Evolutionary conservation across 1,140 invertebrate species (phyloP).

Genomic region (Cydia strobilella): DNA sequence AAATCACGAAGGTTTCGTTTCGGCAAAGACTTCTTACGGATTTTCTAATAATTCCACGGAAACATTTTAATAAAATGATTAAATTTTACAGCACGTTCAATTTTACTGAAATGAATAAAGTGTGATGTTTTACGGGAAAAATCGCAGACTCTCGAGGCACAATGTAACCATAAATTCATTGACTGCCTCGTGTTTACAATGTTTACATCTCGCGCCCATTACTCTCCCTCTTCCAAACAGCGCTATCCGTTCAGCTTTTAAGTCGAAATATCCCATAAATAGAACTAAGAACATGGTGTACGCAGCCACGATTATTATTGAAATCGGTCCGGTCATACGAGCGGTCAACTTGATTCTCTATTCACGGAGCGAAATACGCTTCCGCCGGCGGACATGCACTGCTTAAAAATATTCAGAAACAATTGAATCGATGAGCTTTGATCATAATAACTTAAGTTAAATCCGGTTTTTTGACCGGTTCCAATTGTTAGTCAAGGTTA

Average conservation of each 20-base stretch:
- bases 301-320: slow-evolving; percentile 7
- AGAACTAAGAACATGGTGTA: slow-evolving; percentile 21
- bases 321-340: slow-evolving; percentile 34
- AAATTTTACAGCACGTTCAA: background rate
- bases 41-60: too few relatives aligned
- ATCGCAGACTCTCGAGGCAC: slow-evolving; percentile 17
- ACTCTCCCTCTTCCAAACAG: slow-evolving; percentile 25
- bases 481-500: slow-evolving; percentile 21
- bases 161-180: slow-evolving; percentile 32
- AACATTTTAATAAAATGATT: too few relatives aligned
- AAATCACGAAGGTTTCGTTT: too few relatives aligned
- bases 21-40: too few relatives aligned
- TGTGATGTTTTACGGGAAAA: slow-evolving; percentile 6
- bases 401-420: slow-evolving; percentile 53
- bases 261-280: slow-evolving; percentile 29
- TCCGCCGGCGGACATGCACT: slow-evolving; percentile 56
- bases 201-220: slow-evolving; percentile 30
- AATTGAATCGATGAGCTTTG: slow-evolving; percentile 30
- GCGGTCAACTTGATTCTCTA: slow-evolving; percentile 54
- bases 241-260: slow-evolving; percentile 29
- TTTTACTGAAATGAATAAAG: background rate
- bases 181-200: slow-evolving; percentile 24
- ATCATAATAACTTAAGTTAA: slow-evolving; percentile 27
- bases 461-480: slow-evolving; percentile 27
- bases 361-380: slow-evolving; percentile 53